Conservation (phyloP, 2,797 vertebrate species). For the Gallinago solitaria region DNA sequence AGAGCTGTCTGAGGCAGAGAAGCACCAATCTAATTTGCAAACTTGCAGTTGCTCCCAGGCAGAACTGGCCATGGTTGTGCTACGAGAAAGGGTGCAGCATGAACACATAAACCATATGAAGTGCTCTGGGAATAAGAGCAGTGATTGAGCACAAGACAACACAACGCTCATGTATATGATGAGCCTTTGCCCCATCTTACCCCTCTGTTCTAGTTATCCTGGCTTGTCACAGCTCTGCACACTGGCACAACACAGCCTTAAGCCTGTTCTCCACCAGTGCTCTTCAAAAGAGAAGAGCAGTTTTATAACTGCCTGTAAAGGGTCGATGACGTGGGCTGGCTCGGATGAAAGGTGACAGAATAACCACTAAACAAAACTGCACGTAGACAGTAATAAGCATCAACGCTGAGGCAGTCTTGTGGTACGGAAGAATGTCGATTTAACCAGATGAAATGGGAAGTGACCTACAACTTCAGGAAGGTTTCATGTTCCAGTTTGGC, state of each 20-base stretch:
- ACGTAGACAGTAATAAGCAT: not conserved
- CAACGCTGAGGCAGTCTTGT: not conserved
- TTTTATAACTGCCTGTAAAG: not conserved
- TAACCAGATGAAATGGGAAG: not conserved
- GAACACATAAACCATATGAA: not conserved
- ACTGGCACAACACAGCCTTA: not conserved
- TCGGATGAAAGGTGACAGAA: not conserved
- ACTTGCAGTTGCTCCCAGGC: not conserved
- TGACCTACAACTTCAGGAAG: not conserved
- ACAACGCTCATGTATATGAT: not conserved
- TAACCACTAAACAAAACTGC: not conserved
- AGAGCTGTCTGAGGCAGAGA: not conserved
- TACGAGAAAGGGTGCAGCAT: not conserved
- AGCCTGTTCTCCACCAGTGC: not conserved
- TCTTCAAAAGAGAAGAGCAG: not conserved
- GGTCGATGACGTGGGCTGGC: not conserved
- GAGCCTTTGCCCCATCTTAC: not conserved
- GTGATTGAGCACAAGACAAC: not conserved
- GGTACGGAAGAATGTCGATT: not conserved
- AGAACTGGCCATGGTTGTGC: not conserved
- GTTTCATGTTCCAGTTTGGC: not conserved
- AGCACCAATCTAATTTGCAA: not conserved
- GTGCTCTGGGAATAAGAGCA: not conserved
- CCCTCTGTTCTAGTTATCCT: not conserved
- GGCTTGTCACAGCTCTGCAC: not conserved